Base-by-base conservation (phyloP, 1,140 invertebrate species). In the Galendromus occidentalis region DNA sequence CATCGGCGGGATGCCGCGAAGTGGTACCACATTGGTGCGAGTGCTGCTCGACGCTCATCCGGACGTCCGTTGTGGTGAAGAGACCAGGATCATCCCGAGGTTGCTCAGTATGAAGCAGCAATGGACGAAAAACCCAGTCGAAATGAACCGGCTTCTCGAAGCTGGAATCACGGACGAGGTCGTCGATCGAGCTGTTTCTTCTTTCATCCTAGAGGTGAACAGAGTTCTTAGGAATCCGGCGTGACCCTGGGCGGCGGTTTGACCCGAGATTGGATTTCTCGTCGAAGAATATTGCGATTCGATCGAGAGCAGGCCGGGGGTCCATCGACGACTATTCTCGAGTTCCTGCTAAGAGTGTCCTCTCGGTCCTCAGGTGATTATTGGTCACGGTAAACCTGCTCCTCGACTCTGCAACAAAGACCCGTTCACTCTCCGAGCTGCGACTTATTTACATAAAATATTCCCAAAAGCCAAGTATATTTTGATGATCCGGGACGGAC, bases 31-130 rank as follows among this genome's bases (percentile, higher is more conserved):
- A 42, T 81, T 98, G 65, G 91, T 95, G 84, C 81, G 95, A 73
- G 94, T 92, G 67, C 94, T 98, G 88, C 78, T 98, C 64, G 95
- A 98, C 79, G 93, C 95, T 44, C 95, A 98, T 82, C 90, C 90
- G n/a, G 86, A 91, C 74, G 87, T 98, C 70, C 85, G 91, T 76
- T 98, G 95, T 78, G 94, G 94, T 6, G 93, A 97, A 77, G 94
- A 98, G 77, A 98, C 94, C 7, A 81, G 94, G 68, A 89, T 98
- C 45, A 93, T 98, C 74, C 95, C 94, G 5, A 59, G 51, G 51
- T 85, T 96, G 70, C 80, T 94, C 65, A 88, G 91, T 77, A 84
- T 95, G 79, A 82, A 89, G 70, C 84, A 86, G 69, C 88, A 93
- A 72, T 96, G 91, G 91, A 80, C 88, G 66, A 90, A 88, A 74